phyloP scores from a whole-genome alignment of 2,797 vertebrate genomes.

The Amazonetta brasiliensis region DNA sequence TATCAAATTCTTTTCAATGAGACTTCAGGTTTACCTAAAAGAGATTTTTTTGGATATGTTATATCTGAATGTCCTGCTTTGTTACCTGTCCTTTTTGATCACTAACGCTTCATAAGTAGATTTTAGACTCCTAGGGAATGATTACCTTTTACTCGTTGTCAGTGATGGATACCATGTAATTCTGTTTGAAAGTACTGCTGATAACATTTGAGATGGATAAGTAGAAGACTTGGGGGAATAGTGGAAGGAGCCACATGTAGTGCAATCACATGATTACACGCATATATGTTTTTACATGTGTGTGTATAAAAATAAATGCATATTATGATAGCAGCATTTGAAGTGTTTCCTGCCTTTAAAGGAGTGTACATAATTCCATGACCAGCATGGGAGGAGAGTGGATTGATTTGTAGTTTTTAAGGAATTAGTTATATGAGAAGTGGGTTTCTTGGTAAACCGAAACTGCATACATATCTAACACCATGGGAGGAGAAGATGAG shows the following conservation, averaged over 20 bases:
- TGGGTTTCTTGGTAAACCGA: not conserved
- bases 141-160: not conserved
- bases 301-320: not conserved
- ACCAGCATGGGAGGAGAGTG: not conserved
- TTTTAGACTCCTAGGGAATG: not conserved
- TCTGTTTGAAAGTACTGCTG: not conserved
- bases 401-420: not conserved
- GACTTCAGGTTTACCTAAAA: not conserved
- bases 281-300: not conserved
- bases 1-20: not conserved
- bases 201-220: not conserved
- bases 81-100: not conserved
- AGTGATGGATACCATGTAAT: not conserved
- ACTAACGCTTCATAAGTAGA: not conserved
- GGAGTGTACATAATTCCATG: not conserved
- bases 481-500: not conserved
- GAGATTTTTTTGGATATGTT: not conserved
- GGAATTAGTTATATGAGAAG: not conserved
- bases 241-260: not conserved
- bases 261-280: not conserved
- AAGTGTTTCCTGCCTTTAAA: not conserved
- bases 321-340: not conserved
- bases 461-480: not conserved
- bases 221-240: not conserved
- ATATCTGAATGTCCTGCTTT: not conserved